Conservation (phyloP, 2,797 vertebrate species). For the Takifugu rubripes region DNA sequence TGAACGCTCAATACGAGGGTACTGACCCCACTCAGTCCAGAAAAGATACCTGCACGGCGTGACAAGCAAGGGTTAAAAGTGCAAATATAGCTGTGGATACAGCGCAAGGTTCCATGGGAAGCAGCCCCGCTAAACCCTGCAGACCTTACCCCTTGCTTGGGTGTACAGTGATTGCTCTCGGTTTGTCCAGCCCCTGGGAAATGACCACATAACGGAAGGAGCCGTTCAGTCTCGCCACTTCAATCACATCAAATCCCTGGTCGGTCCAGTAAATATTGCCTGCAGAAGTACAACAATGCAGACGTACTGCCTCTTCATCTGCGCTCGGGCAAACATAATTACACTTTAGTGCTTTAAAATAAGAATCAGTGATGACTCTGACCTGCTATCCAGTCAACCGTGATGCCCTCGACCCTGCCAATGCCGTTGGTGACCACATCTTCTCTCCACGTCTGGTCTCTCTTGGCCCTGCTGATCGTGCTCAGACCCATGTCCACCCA, state of each 20-base stretch:
- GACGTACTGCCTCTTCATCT: slow-evolving; percentile 3
- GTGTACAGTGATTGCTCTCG: slow-evolving; percentile 93
- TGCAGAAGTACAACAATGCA: slow-evolving; percentile 45
- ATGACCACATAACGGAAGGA: slow-evolving; percentile 98
- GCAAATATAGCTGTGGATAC: neutral
- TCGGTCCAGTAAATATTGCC: slow-evolving; percentile 99
- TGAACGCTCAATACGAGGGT: slow-evolving; percentile 93
- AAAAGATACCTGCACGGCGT: slow-evolving; percentile 84
- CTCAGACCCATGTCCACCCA: slow-evolving; percentile 99
- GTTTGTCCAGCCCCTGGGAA: slow-evolving; percentile 95
- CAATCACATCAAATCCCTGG: slow-evolving; percentile 96
- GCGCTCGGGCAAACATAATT: neutral
- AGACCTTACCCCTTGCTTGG: slow-evolving; percentile 89
- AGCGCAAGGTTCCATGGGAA: neutral
- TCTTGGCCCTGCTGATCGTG: slow-evolving; percentile 94
- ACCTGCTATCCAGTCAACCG: slow-evolving; percentile 98
- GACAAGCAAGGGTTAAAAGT: slow-evolving; percentile 1
- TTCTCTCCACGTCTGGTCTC: slow-evolving; percentile 97
- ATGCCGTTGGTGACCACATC: slow-evolving; percentile 97
- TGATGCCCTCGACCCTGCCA: slow-evolving; percentile 93
- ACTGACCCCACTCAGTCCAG: slow-evolving; percentile 99
- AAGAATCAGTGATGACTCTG: neutral
- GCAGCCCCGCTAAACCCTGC: neutral
- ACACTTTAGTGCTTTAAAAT: neutral
- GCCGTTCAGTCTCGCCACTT: slow-evolving; percentile 93